These are phyloP conservation scores for Cathartes aura DNA, from an alignment of 2,113 vertebrate genomes.

Conservation along the genomic window DNA sequence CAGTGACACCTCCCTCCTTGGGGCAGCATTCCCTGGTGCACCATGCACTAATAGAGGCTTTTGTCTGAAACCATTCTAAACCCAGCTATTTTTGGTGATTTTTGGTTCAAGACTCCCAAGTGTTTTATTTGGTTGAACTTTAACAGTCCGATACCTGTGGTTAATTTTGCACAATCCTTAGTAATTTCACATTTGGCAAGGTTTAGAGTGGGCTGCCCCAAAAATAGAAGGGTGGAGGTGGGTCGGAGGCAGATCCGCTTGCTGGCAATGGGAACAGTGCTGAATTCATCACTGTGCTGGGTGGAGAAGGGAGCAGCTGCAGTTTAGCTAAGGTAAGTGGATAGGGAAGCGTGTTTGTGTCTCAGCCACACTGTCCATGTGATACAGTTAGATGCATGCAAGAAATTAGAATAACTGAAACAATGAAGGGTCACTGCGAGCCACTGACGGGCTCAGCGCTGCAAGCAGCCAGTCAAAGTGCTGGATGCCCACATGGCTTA, in stretches of 20 bases:
- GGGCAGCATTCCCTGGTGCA: neutral
- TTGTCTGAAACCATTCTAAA: neutral
- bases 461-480: neutral
- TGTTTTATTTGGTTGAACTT: neutral
- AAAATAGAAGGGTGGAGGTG: neutral
- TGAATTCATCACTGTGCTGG: neutral
- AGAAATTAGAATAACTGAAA: neutral
- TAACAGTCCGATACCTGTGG: neutral
- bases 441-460: neutral
- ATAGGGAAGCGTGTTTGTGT: neutral
- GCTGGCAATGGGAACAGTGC: neutral
- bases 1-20: neutral
- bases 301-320: neutral
- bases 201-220: neutral
- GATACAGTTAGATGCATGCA: neutral
- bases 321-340: neutral
- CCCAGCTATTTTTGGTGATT: neutral
- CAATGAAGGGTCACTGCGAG: neutral
- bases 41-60: accelerated
- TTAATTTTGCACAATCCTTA: neutral
- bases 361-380: accelerated
- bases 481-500: neutral
- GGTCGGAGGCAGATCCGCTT: accelerated
- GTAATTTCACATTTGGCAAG: neutral
- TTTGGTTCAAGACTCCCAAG: neutral